Evolutionary conservation across 1,140 invertebrate genomes (phyloP).

Genomic region (Maconellicoccus hirsutus): DNA sequence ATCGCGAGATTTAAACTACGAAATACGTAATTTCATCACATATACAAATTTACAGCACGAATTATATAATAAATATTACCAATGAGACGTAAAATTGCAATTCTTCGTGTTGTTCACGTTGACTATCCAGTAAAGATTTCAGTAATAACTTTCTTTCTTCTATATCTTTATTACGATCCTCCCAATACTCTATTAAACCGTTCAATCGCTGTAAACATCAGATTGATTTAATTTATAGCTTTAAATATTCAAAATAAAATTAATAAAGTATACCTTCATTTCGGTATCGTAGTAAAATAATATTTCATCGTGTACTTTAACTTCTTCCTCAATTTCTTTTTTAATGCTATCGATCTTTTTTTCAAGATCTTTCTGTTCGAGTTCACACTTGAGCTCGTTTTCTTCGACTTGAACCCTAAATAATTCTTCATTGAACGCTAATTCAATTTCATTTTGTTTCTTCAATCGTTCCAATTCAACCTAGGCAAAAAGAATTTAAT

Average conservation of each 20-base stretch:
- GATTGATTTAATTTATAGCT: background rate
- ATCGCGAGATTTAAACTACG: conserved; percentile 20
- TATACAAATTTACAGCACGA: background rate
- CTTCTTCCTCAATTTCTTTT: background rate
- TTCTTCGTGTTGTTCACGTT: background rate
- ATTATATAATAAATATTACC: background rate
- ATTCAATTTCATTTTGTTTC: background rate
- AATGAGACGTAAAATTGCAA: background rate
- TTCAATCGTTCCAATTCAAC: background rate
- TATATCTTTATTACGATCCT: background rate
- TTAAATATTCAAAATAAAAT: background rate
- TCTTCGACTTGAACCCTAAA: background rate
- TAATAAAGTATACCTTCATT: background rate
- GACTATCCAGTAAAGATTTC: background rate
- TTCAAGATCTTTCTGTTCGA: background rate
- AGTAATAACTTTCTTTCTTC: background rate
- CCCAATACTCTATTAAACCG: background rate
- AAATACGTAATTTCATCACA: background rate
- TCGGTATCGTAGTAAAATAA: conserved; percentile 5
- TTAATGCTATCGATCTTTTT: background rate
- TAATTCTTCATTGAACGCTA: background rate
- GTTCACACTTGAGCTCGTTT: background rate
- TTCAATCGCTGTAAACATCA: background rate
- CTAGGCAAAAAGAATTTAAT: background rate
- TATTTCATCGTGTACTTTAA: background rate